Percentiles rank a stretch among this genome's conserved stretches.
Evolutionary conservation across 2,888 invertebrate species (phyloP).

Genomic region (Adelognathus sp.): DNA sequence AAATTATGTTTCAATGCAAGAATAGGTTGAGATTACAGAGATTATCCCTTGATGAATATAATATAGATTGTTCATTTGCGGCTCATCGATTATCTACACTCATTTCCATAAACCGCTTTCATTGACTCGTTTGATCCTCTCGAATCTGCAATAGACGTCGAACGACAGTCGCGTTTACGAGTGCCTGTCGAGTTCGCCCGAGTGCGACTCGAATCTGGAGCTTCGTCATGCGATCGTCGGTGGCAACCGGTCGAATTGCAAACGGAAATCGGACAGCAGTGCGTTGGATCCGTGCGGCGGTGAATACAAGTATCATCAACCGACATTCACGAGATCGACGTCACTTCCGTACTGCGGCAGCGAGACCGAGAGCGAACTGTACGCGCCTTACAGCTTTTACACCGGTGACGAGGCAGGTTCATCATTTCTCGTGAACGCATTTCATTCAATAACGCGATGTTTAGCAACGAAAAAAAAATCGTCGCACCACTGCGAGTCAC

Average conservation of each 20-base stretch:
- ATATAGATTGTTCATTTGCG: no score
- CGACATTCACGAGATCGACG: constrained; percentile 84
- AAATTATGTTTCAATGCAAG: no score
- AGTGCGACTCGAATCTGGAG: constrained; percentile 85
- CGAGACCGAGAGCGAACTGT: constrained; percentile 92
- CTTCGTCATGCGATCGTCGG: constrained; percentile 78
- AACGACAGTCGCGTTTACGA: constrained; percentile 85
- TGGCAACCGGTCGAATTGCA: constrained; percentile 77
- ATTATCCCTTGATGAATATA: no score
- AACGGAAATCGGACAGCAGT: constrained; percentile 82
- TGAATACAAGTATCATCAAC: constrained; percentile 85
- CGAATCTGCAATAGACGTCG: constrained; percentile 76
- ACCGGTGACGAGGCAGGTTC: constrained; percentile 83
- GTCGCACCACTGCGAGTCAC: not conserved
- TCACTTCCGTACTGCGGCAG: constrained; percentile 92
- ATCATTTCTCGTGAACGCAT: not conserved
- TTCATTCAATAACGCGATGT: not conserved
- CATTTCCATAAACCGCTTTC: no score
- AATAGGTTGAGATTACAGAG: no score
- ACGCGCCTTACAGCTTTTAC: constrained; percentile 91
- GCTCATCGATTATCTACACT: no score
- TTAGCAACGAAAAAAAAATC: not conserved
- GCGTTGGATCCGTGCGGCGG: constrained; percentile 81
- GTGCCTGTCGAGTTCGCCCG: constrained; percentile 86
- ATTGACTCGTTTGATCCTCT: no score